Conservation (phyloP, 2,888 invertebrate species). For the Augiades crinisus region DNA sequence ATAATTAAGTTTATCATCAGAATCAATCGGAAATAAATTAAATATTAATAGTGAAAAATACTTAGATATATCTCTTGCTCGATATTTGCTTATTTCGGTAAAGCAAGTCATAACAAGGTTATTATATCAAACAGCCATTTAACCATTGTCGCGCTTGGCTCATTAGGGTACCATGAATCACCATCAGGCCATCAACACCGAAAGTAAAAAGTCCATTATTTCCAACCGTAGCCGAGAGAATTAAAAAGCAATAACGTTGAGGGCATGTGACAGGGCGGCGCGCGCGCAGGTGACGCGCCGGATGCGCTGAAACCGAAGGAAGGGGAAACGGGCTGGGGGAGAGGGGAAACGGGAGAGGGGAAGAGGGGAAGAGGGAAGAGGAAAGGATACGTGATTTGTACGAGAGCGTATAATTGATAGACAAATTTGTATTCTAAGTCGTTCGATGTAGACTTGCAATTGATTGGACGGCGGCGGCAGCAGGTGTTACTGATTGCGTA, state of each 20-base stretch:
- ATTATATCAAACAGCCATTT: conserved; percentile 3
- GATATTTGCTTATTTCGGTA: too few relatives aligned
- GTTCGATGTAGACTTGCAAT: neutral
- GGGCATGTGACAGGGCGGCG: conserved; percentile 40
- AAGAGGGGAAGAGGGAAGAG: conserved; percentile 28
- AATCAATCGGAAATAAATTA: too few relatives aligned
- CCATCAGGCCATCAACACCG: conserved; percentile 49
- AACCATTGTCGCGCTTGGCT: conserved; percentile 15
- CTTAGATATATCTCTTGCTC: too few relatives aligned
- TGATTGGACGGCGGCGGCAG: conserved; percentile 5
- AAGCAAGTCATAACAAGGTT: neutral
- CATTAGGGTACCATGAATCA: conserved; percentile 48
- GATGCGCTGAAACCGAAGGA: conserved; percentile 64
- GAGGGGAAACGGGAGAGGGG: conserved; percentile 27
- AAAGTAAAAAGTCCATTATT: conserved; percentile 64
- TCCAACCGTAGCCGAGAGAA: conserved; percentile 56
- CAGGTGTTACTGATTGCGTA: conserved; percentile 23
- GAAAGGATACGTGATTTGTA: conserved; percentile 32
- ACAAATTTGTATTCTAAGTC: neutral
- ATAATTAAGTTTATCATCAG: too few relatives aligned
- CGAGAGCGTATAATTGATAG: neutral
- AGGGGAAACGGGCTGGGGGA: conserved; percentile 30
- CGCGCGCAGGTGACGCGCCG: conserved; percentile 75
- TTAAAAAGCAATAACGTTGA: conserved; percentile 66
- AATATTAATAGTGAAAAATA: too few relatives aligned